A percentile compares a stretch with the other conserved stretches of the same genome.
Conservation (phyloP, 2,113 vertebrate genomes). For the Hoplias malabaricus region DNA sequence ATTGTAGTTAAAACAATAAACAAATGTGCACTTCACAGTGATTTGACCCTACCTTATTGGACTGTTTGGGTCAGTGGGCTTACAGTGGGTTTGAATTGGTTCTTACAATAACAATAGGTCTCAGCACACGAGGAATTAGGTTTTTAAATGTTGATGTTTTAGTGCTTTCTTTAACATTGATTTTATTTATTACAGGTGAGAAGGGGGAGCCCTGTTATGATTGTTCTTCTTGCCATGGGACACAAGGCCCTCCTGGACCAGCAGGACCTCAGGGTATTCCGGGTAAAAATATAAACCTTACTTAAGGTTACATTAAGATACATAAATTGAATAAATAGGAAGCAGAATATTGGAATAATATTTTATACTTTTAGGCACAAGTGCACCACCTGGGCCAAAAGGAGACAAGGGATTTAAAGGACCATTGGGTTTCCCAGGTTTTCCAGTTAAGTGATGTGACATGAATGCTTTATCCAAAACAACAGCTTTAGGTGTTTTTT, state of each 20-base stretch:
- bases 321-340: slow-evolving; percentile 43
- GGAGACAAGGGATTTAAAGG: slow-evolving; percentile 59
- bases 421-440: slow-evolving; percentile 59
- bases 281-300: not conserved
- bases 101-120: too few species aligned
- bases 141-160: not conserved
- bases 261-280: slow-evolving; percentile 10
- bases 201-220: slow-evolving; percentile 22
- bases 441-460: slow-evolving; percentile 68
- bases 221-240: not conserved
- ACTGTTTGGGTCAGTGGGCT: too few species aligned
- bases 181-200: not conserved
- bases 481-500: not conserved
- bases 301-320: not conserved
- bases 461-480: not conserved
- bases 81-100: too few species aligned
- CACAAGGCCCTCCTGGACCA: not conserved
- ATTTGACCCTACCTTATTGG: too few species aligned
- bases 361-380: slow-evolving; percentile 50
- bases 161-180: not conserved
- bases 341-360: not conserved
- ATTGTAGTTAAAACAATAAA: not conserved
- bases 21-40: not conserved
- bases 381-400: slow-evolving; percentile 57
- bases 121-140: not conserved